Base-by-base conservation (phyloP, 2,888 invertebrate genomes). In the Perizoma affinitatum region DNA sequence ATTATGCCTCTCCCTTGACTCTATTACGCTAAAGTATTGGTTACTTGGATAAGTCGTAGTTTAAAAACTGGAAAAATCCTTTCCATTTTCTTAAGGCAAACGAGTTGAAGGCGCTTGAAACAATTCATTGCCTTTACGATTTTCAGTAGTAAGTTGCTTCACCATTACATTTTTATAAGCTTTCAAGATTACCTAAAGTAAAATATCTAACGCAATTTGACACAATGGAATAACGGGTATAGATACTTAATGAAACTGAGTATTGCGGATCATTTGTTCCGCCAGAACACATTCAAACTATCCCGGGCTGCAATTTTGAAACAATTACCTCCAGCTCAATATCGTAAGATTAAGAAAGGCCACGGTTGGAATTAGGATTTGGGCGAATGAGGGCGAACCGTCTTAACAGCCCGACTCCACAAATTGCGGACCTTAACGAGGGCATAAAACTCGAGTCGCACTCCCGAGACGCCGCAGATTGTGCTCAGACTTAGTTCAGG, bases 351-450 rank as follows among this genome's bases (percentile, higher is more conserved):
- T 92, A 92, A 90, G 91, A 88, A 88, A 91, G 91, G 91, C 91
- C 91, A 90, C 86, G 85, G 80, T 80, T 79, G 83, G 90, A 85
- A 86, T 91, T 90, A 90, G 90, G 89, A 88, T 88, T 84, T 80
- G 83, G 85, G 85, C 79, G 84, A 83, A 86, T 82, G 85, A 84
- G 86, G 87, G 83, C 85, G 72, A 80, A 78, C 78, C 83, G 83
- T 81, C 87, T 89, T 90, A 90, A 90, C 90, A 86, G 88, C 86
- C 83, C 86, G 89, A 88, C 89, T 90, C 91, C 90, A 90, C 91
- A 91, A 92, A 92, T 91, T 92, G 91, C 88, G 87, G 89, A 88
- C 91, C 91, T 90, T 92, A 92, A 92, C 90, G 91, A 90, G 82
- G 83, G 82, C 90, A 91, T 92, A 92, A 91, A 92, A 92, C 91